Conservation (phyloP, 1,140 invertebrate species). For the Rhopalosiphum padi region DNA sequence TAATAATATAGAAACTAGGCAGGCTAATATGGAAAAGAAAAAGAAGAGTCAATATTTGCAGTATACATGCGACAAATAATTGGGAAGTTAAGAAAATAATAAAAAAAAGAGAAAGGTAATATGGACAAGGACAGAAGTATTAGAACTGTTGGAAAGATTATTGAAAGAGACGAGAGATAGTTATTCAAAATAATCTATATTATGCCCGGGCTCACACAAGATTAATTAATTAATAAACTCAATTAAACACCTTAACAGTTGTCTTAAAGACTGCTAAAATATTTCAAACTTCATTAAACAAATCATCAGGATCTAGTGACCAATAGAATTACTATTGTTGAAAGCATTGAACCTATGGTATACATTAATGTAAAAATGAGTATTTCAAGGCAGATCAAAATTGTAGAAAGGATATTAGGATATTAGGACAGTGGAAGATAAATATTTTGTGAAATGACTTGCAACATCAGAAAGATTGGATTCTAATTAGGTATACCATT, state of each 20-base stretch:
- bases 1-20: neutral
- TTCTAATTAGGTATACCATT: neutral
- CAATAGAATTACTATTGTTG: neutral
- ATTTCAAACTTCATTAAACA: neutral
- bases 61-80: neutral
- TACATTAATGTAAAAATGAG: too few relatives aligned
- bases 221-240: too few relatives aligned
- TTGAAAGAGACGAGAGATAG: neutral
- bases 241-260: neutral
- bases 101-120: neutral
- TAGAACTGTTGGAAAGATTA: neutral
- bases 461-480: neutral
- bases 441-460: too few relatives aligned
- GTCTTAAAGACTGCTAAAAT: neutral
- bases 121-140: neutral
- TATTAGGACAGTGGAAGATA: too few relatives aligned
- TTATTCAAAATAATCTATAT: neutral
- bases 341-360: neutral
- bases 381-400: too few relatives aligned
- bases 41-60: neutral
- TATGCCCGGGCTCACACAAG: neutral
- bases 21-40: neutral
- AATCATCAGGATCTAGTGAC: neutral
- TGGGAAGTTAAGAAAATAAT: neutral
- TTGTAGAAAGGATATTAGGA: too few relatives aligned